Evolutionary conservation across 2,113 vertebrate species (phyloP), one percentile per base, ranked within the genome.

Genomic region (Neoarius graeffei): DNA sequence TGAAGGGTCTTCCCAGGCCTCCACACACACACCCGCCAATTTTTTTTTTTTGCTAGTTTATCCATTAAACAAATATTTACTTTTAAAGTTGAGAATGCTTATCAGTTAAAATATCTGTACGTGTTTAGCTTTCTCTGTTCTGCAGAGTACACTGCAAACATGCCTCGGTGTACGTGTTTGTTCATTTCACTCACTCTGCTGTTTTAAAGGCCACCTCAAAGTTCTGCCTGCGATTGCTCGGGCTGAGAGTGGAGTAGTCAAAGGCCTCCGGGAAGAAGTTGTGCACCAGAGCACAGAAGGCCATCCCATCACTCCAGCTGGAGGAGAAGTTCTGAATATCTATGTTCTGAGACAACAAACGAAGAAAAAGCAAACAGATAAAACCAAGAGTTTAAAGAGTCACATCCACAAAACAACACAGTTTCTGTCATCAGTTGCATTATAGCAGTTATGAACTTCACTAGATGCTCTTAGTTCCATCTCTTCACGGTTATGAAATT

Each of bases 311-410:
- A 2, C 97, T 98, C 98, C 98, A 99, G 88, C 98, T 99, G 86
- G 98, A 99, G 1, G 98, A 99, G 92, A 99, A 99, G 93, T 99
- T 99, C 95, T 99, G 98, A 92, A 99, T 99, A 86, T 97, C 94
- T 93, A 99, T 98, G 0, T 99, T 96, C 98, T 99, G 88, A 1
- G 20, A 82, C 85, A 86, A 7, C 30, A 42, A 54, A n/a, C 10
- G 10, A 27, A 48, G 7, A 80, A 20, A 60, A 27, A 9, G 59
- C 6, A 11, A 14, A 60, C 42, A 42, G 89, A 5, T 82, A 57
- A 83, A 42, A 74, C 23, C 8, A 7, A 89, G 20, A 86, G 17
- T 0, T 66, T 23, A n/a, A 23, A 69, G 67, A 27, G 66, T 35
- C 30, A 25, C 27, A n/a, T 67, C 27, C 25, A 17, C 1, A 10